Evolutionary conservation across 2,113 vertebrate species (phyloP), one percentile per base, ranked within the genome.

Genomic region (Rhineura floridana): DNA sequence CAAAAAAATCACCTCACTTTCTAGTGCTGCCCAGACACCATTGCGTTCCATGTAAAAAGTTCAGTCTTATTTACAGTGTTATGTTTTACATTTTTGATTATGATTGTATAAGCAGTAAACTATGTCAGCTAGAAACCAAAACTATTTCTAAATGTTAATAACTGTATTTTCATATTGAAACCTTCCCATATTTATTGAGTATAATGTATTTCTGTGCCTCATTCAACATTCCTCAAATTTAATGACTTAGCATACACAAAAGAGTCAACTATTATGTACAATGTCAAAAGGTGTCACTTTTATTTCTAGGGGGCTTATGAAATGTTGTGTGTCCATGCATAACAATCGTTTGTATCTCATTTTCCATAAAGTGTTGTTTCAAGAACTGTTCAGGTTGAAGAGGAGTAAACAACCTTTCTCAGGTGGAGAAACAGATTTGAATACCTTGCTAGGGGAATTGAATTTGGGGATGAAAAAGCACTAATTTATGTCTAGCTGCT

Each of bases 381-480:
- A 91, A 91, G 81, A 83, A 92, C 80, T 79, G 86, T 92, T 93
- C 65, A 72, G 73, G 30, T 91, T 6, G 42, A 82, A 86, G 89
- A 48, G 95, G 94, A 96, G 90, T 90, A 91, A 89, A 55, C 65
- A 89, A 91, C 94, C 62, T 85, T 90, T 46, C 42, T 93, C 85
- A 46, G 44, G 50, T 83, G 23, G 84, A 84, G 78, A n/a, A 62
- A 91, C 75, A 70, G 50, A 0, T 13, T 85, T 89, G 3, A 25
- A 90, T 50, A 11, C 86, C 28, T 59, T 30, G 59, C 0, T 84
- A 90, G n/a, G 0, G 59, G 39, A 52, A 79, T 42, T 42, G 44
- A 33, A 59, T 90, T 86, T 88, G 86, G 25, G 25, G 1, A 25
- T 85, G 50, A 88, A 92, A 90, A 87, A 55, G 9, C 17, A 21